Conservation (phyloP, 2,888 invertebrate species). For the Acleris laterana region DNA sequence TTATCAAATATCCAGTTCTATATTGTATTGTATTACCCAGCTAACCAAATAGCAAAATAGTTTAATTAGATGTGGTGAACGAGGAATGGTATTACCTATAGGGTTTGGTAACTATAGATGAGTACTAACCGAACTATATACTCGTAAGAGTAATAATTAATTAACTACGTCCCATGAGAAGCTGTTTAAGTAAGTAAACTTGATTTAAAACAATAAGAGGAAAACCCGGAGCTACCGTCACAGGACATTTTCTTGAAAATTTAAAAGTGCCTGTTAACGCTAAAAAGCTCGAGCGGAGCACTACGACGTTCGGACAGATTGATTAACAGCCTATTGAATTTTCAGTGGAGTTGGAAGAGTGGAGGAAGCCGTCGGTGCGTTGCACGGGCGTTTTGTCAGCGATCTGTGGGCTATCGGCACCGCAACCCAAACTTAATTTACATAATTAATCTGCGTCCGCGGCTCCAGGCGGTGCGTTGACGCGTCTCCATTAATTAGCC, state of each 20-base stretch:
- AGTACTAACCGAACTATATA: background rate
- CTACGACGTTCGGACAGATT: slow-evolving; percentile 40
- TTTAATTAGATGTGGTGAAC: slow-evolving; percentile 13
- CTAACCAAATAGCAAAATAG: slow-evolving; percentile 19
- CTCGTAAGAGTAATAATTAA: background rate
- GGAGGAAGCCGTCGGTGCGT: slow-evolving; percentile 44
- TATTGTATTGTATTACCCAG: slow-evolving; percentile 12
- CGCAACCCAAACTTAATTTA: slow-evolving; percentile 65
- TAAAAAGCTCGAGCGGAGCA: slow-evolving; percentile 32
- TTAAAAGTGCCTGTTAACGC: slow-evolving; percentile 33
- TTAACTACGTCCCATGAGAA: no score
- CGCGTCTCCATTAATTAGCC: slow-evolving; percentile 59
- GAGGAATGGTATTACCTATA: background rate
- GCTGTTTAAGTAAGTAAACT: no score
- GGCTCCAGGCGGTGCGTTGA: slow-evolving; percentile 53
- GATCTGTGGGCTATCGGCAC: slow-evolving; percentile 60
- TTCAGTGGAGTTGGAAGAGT: slow-evolving; percentile 51
- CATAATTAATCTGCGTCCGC: slow-evolving; percentile 69
- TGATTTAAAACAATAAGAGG: no score
- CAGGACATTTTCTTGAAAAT: slow-evolving; percentile 13
- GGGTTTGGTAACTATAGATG: background rate
- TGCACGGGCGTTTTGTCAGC: slow-evolving; percentile 56
- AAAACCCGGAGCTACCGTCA: background rate
- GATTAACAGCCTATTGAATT: slow-evolving; percentile 54
- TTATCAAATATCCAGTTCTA: slow-evolving; percentile 24